A percentile compares a stretch with the other conserved stretches of the same genome.
Conservation (phyloP, 1,140 invertebrate species). For the Drosophila nigrodunni region DNA sequence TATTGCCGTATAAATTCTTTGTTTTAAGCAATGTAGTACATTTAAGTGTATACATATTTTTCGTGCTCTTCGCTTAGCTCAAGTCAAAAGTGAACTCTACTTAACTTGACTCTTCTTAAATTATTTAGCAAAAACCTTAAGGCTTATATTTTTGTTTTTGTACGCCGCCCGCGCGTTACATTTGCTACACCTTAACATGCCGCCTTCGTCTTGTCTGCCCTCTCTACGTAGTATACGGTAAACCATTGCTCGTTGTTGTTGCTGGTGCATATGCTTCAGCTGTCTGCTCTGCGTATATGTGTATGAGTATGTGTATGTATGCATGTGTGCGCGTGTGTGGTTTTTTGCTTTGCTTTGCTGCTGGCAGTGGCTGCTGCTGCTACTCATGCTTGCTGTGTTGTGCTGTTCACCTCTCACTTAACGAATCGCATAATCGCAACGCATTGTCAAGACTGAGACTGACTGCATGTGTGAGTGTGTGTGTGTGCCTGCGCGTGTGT, state of each 20-base stretch:
- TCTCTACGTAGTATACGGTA: neutral
- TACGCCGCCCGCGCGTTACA: conserved; percentile 5
- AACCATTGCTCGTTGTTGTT: neutral
- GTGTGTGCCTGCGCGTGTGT: conserved; percentile 3
- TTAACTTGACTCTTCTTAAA: conserved; percentile 6
- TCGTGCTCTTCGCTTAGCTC: neutral
- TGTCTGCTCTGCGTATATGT: conserved; percentile 15
- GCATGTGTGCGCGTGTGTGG: conserved; percentile 6
- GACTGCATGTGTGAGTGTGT: conserved; percentile 16
- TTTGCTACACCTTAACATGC: conserved; percentile 32
- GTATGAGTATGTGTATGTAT: conserved; percentile 6
- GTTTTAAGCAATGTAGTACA: neutral
- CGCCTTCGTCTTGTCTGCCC: conserved; percentile 4
- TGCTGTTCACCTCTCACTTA: conserved; percentile 48
- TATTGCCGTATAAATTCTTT: conserved; percentile 9
- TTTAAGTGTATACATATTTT: neutral
- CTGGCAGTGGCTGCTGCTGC: conserved; percentile 13
- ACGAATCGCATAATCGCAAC: conserved; percentile 70
- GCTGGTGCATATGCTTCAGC: conserved; percentile 41
- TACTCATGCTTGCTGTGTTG: neutral
- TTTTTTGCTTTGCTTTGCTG: conserved; percentile 22
- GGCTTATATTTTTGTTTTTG: neutral
- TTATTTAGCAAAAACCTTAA: conserved; percentile 24
- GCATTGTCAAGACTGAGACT: conserved; percentile 57
- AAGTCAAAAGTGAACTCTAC: neutral